Evolutionary conservation across 2,888 invertebrate genomes (phyloP).

Genomic region (Koerneria pararmatus): DNA sequence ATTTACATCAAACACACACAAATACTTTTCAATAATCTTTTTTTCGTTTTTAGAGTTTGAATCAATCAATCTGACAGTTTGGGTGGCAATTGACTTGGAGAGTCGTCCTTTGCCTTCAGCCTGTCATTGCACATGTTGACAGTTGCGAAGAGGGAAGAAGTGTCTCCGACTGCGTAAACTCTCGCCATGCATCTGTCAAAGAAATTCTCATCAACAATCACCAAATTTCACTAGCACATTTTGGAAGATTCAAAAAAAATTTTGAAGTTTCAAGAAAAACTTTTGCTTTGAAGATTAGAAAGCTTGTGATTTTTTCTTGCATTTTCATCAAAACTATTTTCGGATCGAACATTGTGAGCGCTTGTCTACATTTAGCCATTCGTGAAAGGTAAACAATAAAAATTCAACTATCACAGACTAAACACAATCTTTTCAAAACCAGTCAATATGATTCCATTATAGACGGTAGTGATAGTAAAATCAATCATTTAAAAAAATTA

Average conservation of each 20-base stretch:
- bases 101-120: conserved; percentile 92
- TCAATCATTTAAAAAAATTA: too few relatives aligned
- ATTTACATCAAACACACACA: background rate
- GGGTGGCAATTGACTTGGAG: conserved; percentile 87
- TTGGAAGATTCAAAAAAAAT: background rate
- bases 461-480: too few relatives aligned
- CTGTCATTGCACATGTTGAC: conserved; percentile 97
- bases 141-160: conserved; percentile 89
- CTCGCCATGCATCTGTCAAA: conserved; percentile 48
- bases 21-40: too few relatives aligned
- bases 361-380: too few relatives aligned
- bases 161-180: conserved; percentile 83
- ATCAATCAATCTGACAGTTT: conserved; percentile 73
- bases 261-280: too few relatives aligned
- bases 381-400: too few relatives aligned
- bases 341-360: too few relatives aligned
- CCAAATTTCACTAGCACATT: background rate
- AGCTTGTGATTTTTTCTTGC: background rate
- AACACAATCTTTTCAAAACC: too few relatives aligned
- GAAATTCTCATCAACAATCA: background rate
- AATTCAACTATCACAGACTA: too few relatives aligned
- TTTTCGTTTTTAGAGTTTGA: background rate
- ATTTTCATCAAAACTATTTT: background rate
- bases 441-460: too few relatives aligned
- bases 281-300: background rate